Conservation (phyloP, 2,113 vertebrate genomes). For the Hoplias malabaricus region DNA sequence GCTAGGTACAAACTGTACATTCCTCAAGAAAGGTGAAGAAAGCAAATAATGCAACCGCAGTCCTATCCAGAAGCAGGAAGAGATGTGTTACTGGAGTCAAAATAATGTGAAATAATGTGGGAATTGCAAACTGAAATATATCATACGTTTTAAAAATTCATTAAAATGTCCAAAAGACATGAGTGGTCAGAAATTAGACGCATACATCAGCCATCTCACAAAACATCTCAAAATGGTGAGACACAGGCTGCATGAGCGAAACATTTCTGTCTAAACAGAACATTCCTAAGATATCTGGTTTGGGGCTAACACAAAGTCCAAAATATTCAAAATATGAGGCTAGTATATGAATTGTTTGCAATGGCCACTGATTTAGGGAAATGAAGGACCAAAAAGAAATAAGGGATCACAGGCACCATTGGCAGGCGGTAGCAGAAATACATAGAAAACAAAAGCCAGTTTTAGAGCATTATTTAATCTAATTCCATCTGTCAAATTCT, state of each 20-base stretch:
- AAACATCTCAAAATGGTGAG: not conserved
- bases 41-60: not conserved
- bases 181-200: not conserved
- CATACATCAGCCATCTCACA: not conserved
- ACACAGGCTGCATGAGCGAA: not conserved
- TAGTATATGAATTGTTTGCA: not conserved
- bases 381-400: not conserved
- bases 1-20: not conserved
- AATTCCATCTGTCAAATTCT: not conserved
- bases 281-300: conserved; percentile 10
- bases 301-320: not conserved
- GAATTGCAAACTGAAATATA: not conserved
- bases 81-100: not conserved
- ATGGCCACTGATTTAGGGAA: not conserved
- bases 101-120: not conserved
- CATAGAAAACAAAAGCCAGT: not conserved
- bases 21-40: not conserved
- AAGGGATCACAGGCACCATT: too few species aligned
- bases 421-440: not conserved
- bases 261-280: not conserved
- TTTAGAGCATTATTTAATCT: not conserved
- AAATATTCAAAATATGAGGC: not conserved
- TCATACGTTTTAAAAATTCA: not conserved
- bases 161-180: not conserved
- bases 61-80: not conserved